Evolutionary conservation across 2,888 invertebrate genomes (phyloP).

Genomic region (Tromatobia lineatoria): DNA sequence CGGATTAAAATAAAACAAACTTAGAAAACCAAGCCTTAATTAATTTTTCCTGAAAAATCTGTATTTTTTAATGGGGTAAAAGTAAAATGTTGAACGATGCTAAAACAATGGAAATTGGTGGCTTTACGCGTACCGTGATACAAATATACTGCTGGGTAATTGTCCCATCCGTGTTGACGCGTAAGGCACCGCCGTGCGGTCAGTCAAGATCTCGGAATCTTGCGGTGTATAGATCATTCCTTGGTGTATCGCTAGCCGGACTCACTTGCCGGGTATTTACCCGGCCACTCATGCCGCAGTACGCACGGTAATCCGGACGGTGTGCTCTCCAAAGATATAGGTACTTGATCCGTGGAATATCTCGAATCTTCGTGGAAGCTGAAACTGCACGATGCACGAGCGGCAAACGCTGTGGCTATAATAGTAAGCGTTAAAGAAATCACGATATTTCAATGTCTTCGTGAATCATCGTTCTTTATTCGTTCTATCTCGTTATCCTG

Average conservation of each 20-base stretch:
- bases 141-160: constrained; percentile 60
- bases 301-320: constrained; percentile 33
- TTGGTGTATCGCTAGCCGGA: constrained; percentile 32
- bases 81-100: background rate
- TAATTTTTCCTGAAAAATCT: no score
- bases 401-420: background rate
- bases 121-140: constrained; percentile 18
- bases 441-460: constrained; percentile 67
- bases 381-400: constrained; percentile 6
- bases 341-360: constrained; percentile 54
- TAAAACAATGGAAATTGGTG: constrained; percentile 39
- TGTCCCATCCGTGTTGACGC: constrained; percentile 60
- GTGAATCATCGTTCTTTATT: constrained; percentile 66
- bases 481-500: constrained; percentile 62
- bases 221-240: constrained; percentile 62
- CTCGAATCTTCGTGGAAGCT: constrained; percentile 62
- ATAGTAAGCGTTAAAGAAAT: constrained; percentile 54
- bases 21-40: no score
- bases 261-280: constrained; percentile 24
- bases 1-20: no score
- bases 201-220: constrained; percentile 61
- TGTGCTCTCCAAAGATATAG: constrained; percentile 11
- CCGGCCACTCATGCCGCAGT: background rate
- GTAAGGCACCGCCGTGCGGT: constrained; percentile 66
- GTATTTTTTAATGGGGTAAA: no score